Evolutionary conservation across 2,888 invertebrate species (phyloP).

Genomic region (Mythimna impura): DNA sequence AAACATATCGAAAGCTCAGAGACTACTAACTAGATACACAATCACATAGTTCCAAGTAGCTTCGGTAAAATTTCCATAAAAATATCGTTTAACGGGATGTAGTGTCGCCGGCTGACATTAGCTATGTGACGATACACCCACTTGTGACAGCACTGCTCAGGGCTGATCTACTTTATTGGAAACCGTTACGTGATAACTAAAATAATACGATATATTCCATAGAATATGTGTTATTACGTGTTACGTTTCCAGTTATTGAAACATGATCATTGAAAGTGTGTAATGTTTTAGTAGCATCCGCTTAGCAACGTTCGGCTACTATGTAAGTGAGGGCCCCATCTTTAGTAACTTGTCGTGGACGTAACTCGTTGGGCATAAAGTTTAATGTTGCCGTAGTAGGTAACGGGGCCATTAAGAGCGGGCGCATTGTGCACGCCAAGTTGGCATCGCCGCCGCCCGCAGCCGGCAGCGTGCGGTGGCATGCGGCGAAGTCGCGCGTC

Average conservation of each 20-base stretch:
- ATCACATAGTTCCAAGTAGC: neutral
- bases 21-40: neutral
- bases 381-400: neutral
- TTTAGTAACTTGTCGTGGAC: neutral
- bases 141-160: neutral
- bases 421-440: neutral
- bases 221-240: neutral
- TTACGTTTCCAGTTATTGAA: constrained; percentile 13
- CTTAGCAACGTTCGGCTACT: neutral
- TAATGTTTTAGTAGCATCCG: neutral
- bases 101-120: neutral
- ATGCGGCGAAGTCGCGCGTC: neutral
- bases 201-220: neutral
- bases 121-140: neutral
- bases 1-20: neutral
- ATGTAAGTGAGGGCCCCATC: neutral
- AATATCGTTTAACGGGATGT: constrained; percentile 1
- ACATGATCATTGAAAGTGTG: neutral
- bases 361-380: neutral
- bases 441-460: too few relatives aligned
- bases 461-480: too few relatives aligned
- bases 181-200: neutral
- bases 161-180: neutral
- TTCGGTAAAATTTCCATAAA: constrained; percentile 7
- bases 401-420: neutral